These are phyloP conservation scores for Pelecanoides urinatrix DNA, from an alignment of 2,113 vertebrate species.

Conservation along the genomic window DNA sequence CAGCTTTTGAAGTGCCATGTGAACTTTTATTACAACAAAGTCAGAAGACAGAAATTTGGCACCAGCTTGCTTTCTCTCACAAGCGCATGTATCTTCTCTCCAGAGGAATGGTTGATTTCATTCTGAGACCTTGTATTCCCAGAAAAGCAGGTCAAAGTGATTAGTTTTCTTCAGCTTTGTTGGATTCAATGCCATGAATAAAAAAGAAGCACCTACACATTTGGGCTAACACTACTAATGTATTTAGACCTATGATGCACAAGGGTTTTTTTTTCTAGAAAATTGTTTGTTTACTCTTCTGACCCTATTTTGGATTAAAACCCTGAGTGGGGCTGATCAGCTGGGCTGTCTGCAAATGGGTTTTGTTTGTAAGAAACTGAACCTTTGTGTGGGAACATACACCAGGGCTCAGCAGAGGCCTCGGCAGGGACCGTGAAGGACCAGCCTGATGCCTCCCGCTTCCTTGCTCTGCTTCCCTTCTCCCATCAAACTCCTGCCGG, in stretches of 20 bases:
- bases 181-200: neutral
- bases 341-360: neutral
- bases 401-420: neutral
- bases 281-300: neutral
- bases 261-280: neutral
- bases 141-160: slow-evolving; percentile 5
- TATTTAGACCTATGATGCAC: neutral
- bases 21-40: neutral
- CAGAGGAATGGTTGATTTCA: neutral
- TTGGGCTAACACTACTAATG: neutral
- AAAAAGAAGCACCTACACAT: accelerated
- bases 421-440: neutral
- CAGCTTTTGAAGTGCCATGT: neutral
- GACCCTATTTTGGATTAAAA: neutral
- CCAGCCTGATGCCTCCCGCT: accelerated
- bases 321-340: accelerated
- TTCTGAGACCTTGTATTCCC: neutral
- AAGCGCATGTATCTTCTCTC: neutral
- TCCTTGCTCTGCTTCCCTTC: neutral
- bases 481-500: neutral
- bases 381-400: neutral
- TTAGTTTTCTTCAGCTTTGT: neutral
- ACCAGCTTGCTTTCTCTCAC: neutral
- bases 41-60: neutral
- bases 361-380: neutral